A percentile compares a stretch with the other conserved stretches of the same genome.
Conservation (phyloP, 2,797 vertebrate genomes). For the Coregonus suidteri region DNA sequence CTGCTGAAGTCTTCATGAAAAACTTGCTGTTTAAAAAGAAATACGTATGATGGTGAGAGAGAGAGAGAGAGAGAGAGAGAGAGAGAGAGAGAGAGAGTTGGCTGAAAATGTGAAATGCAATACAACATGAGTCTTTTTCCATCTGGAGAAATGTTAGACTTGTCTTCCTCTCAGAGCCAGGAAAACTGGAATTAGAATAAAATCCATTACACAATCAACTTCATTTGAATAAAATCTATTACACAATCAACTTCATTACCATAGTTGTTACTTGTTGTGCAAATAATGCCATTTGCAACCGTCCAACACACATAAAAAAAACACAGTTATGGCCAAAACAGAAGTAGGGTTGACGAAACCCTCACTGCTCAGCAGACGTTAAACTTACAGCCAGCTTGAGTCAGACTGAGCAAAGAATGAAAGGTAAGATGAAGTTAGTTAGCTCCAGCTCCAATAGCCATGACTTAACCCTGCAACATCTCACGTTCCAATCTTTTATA, state of each 20-base stretch:
- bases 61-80: slow-evolving; percentile 16
- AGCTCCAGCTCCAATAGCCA: slow-evolving; percentile 31
- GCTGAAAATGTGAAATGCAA: slow-evolving; percentile 42
- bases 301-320: slow-evolving; percentile 23
- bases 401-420: not conserved
- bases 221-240: slow-evolving; percentile 50
- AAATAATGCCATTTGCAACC: slow-evolving; percentile 1
- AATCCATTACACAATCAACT: slow-evolving; percentile 47
- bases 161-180: slow-evolving; percentile 57
- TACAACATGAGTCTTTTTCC: slow-evolving; percentile 65
- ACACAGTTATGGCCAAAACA: not conserved
- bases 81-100: slow-evolving; percentile 14
- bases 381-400: slow-evolving; percentile 10
- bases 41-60: slow-evolving; percentile 12
- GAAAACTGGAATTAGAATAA: slow-evolving; percentile 50
- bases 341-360: not conserved
- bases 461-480: slow-evolving; percentile 40
- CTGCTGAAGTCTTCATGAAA: slow-evolving; percentile 39
- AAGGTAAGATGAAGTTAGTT: slow-evolving; percentile 22
- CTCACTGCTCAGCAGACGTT: slow-evolving; percentile 25
- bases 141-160: slow-evolving; percentile 58
- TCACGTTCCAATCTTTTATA: slow-evolving; percentile 49
- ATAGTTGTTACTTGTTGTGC: slow-evolving; percentile 16
- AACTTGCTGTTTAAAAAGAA: not conserved
- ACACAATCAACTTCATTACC: slow-evolving; percentile 47